Conservation (phyloP, 2,113 vertebrate genomes). For the Todiramphus saurophagus region DNA sequence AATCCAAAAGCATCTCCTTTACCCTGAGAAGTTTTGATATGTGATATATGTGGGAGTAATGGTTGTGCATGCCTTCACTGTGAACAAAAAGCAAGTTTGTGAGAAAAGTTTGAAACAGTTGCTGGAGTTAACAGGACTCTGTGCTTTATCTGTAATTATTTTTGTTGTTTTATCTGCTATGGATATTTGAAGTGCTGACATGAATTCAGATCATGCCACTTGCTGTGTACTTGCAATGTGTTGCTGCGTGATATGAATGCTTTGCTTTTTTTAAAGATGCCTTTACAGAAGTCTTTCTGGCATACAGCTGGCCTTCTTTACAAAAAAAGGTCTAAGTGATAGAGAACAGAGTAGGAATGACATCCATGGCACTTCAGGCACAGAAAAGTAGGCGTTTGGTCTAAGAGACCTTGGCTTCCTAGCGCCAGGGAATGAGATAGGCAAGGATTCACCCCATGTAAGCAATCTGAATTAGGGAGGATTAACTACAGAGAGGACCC, state of each 20-base stretch:
- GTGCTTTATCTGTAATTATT: neutral
- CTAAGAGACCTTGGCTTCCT: neutral
- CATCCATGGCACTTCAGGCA: neutral
- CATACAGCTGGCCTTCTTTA: neutral
- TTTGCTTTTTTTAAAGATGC: neutral
- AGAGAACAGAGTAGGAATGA: neutral
- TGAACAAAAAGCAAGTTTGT: neutral
- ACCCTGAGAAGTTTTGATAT: neutral
- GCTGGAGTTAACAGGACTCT: neutral
- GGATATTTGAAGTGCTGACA: neutral
- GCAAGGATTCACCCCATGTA: neutral
- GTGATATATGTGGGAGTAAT: neutral
- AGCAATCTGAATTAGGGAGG: neutral
- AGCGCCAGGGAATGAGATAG: accelerated
- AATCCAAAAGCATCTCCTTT: neutral
- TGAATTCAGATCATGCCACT: neutral
- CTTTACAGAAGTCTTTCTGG: neutral
- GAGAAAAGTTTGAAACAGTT: neutral
- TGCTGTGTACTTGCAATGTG: neutral
- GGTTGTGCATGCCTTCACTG: neutral
- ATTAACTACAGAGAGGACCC: neutral
- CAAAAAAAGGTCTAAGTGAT: neutral
- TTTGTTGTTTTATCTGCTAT: neutral
- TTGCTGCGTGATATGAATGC: neutral
- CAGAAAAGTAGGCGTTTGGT: neutral